Evolutionary conservation across 2,797 vertebrate genomes (phyloP).

Genomic region (Tachyglossus aculeatus): DNA sequence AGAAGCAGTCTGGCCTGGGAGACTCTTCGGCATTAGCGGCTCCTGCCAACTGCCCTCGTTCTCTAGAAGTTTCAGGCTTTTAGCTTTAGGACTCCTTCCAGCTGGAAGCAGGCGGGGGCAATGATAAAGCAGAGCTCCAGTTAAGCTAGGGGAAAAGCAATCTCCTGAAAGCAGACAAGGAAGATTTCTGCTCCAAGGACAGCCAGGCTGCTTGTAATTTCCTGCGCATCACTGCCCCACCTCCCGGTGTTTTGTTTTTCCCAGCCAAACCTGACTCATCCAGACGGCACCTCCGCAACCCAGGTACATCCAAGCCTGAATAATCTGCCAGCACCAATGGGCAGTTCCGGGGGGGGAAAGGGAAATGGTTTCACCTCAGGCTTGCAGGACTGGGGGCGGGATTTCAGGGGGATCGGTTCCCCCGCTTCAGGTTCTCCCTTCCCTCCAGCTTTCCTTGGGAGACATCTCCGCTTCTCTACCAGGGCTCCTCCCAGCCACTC

Average conservation of each 20-base stretch:
- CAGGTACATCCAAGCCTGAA: not conserved
- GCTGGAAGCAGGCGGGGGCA: slow-evolving; percentile 51
- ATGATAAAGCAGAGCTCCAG: slow-evolving; percentile 71
- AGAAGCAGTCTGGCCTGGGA: slow-evolving; percentile 45
- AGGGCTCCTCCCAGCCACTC: no score
- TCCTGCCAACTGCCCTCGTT: slow-evolving; percentile 57
- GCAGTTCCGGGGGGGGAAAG: no score
- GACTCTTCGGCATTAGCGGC: slow-evolving; percentile 14
- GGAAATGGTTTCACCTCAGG: no score
- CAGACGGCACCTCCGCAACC: slow-evolving; percentile 3
- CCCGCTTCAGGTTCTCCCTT: no score
- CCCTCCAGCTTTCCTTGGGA: no score
- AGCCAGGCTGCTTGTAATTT: slow-evolving; percentile 20
- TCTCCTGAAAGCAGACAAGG: slow-evolving; percentile 41
- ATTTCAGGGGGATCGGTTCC: no score
- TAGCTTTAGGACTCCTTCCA: slow-evolving; percentile 70
- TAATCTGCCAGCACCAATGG: no score
- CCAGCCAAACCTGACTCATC: not conserved
- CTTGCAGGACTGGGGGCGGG: no score
- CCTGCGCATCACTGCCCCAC: not conserved
- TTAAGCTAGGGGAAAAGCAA: slow-evolving; percentile 51
- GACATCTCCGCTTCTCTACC: no score
- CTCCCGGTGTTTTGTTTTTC: not conserved
- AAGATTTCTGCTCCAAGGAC: slow-evolving; percentile 36
- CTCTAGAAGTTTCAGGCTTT: slow-evolving; percentile 67